Conservation (phyloP, 2,888 invertebrate species). For the Hesperia comma region DNA sequence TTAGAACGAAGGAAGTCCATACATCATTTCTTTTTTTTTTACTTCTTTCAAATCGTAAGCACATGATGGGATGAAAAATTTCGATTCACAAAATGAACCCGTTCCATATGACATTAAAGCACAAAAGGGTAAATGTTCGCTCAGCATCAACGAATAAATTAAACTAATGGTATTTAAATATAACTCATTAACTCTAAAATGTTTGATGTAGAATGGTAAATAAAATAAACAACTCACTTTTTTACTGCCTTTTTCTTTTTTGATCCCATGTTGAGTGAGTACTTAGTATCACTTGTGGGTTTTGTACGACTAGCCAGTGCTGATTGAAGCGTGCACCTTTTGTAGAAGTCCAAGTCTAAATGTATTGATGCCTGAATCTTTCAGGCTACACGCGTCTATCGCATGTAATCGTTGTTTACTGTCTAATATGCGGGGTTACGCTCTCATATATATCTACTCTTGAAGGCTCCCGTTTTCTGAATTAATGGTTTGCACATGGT, state of each 20-base stretch:
- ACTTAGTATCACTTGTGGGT: too few species aligned
- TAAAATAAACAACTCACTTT: slow-evolving; percentile 39
- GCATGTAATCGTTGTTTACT: slow-evolving; percentile 27
- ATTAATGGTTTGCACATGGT: slow-evolving; percentile 26
- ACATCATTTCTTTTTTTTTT: too few species aligned
- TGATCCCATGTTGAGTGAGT: slow-evolving; percentile 38
- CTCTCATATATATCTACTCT: slow-evolving; percentile 37
- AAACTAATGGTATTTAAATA: background rate
- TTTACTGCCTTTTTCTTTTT: slow-evolving; percentile 40
- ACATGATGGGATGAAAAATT: too few species aligned
- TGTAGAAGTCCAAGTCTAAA: slow-evolving; percentile 13
- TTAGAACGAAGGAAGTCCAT: too few species aligned
- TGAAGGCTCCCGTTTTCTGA: slow-evolving; percentile 22
- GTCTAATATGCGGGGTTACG: slow-evolving; percentile 19
- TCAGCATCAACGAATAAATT: background rate
- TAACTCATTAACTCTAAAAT: too few species aligned
- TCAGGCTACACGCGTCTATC: slow-evolving; percentile 30
- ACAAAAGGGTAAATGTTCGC: too few species aligned
- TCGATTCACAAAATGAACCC: too few species aligned
- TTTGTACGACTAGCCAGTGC: background rate
- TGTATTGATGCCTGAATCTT: slow-evolving; percentile 25
- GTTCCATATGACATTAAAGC: too few species aligned
- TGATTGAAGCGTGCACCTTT: slow-evolving; percentile 10
- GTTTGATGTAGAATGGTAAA: background rate
- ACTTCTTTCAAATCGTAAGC: too few species aligned